A percentile compares a stretch with the other conserved stretches of the same genome.
Evolutionary conservation across 2,888 invertebrate species (phyloP).

Genomic region (Ganaspis brasiliensis): DNA sequence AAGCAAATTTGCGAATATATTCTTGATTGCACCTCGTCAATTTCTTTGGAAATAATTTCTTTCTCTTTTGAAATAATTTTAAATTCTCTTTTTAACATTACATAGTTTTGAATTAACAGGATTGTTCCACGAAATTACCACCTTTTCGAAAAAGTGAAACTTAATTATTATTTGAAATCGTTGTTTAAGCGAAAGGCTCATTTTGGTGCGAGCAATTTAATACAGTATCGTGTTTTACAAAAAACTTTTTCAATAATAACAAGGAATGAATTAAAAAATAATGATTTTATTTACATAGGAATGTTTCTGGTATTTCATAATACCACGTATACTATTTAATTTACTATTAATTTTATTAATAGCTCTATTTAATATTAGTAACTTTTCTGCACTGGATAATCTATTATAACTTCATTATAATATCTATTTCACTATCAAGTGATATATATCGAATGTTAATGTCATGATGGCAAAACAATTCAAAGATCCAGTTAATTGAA

Average conservation of each 20-base stretch:
- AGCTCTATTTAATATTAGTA: conserved; percentile 19
- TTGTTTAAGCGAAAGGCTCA: conserved; percentile 62
- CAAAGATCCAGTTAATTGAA: neutral
- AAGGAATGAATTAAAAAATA: conserved; percentile 52
- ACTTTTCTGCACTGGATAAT: conserved; percentile 14
- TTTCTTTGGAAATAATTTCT: neutral
- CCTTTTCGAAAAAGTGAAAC: conserved; percentile 38
- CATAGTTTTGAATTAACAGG: conserved; percentile 25
- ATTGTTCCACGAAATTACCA: conserved; percentile 37
- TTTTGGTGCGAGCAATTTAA: conserved; percentile 48
- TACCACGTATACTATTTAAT: conserved; percentile 40
- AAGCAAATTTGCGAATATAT: conserved; percentile 6
- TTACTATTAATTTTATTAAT: conserved; percentile 24
- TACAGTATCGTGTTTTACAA: conserved; percentile 25
- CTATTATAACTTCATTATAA: conserved; percentile 26
- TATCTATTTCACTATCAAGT: conserved; percentile 33
- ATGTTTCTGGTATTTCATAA: conserved; percentile 56
- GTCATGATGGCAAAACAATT: conserved; percentile 13
- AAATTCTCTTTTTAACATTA: neutral
- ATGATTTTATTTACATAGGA: conserved; percentile 66
- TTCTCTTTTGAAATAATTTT: neutral
- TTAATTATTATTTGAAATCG: conserved; percentile 60
- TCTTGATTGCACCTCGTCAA: conserved; percentile 26
- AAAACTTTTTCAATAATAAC: conserved; percentile 27
- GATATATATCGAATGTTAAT: conserved; percentile 7